Evolutionary conservation across 2,113 vertebrate genomes (phyloP).

Genomic region (Sander lucioperca): DNA sequence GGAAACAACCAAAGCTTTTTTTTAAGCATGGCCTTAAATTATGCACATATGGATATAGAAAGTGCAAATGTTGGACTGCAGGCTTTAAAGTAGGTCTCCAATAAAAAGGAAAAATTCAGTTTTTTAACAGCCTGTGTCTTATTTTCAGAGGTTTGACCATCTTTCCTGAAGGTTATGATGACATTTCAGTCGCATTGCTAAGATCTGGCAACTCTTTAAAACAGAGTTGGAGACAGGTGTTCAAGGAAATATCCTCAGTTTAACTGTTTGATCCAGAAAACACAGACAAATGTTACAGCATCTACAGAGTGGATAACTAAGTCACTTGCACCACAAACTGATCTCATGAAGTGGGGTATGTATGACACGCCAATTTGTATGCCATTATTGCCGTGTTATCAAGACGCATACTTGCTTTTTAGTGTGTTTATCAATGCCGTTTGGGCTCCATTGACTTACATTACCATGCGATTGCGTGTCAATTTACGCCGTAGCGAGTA

Average conservation of each 20-base stretch:
- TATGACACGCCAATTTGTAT: too few species aligned
- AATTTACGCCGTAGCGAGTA: too few species aligned
- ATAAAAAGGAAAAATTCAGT: neutral
- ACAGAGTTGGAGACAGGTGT: neutral
- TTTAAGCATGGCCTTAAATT: neutral
- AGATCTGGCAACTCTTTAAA: neutral
- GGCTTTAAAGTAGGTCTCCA: conserved; percentile 4
- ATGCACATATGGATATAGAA: neutral
- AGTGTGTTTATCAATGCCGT: too few species aligned
- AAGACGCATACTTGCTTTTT: too few species aligned
- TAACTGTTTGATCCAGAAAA: neutral
- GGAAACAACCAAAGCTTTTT: neutral
- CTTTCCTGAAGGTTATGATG: neutral
- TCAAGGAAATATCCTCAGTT: neutral
- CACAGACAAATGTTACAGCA: neutral
- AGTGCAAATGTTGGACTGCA: neutral
- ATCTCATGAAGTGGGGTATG: too few species aligned
- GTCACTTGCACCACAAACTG: neutral
- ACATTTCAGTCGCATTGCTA: neutral
- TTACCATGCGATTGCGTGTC: too few species aligned
- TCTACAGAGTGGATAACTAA: neutral
- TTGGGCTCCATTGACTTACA: too few species aligned
- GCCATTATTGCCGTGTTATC: too few species aligned
- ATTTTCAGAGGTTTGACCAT: conserved; percentile 2
- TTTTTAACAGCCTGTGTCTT: neutral